Percentiles rank a stretch among this genome's conserved stretches.
Conservation (phyloP, 2,797 vertebrate species). For the Uromys caudimaculatus region DNA sequence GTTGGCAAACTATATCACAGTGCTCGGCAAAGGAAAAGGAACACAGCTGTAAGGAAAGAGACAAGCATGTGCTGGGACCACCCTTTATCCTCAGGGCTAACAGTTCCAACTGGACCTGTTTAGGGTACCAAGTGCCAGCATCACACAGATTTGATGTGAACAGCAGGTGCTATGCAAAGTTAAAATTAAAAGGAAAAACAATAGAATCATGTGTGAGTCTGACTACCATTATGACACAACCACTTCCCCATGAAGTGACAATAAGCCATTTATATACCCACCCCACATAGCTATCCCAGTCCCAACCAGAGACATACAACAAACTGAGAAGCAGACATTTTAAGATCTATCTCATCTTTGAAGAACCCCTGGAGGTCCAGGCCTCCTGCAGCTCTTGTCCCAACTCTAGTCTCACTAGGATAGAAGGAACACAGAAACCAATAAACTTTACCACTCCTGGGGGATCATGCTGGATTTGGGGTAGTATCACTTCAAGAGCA, state of each 20-base stretch:
- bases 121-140: background rate
- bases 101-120: background rate
- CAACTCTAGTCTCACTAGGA: background rate
- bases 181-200: background rate
- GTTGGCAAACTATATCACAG: background rate
- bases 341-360: background rate
- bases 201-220: background rate
- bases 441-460: background rate
- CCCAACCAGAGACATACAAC: background rate
- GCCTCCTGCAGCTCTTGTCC: background rate
- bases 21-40: no score
- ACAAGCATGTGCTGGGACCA: no score
- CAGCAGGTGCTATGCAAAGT: background rate
- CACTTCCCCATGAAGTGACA: background rate
- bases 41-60: rapidly evolving
- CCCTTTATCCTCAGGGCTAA: background rate
- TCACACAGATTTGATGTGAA: background rate
- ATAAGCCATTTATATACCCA: background rate
- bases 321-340: background rate
- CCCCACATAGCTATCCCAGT: background rate
- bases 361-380: background rate
- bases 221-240: background rate
- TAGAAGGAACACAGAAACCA: no score
- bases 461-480: background rate
- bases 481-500: background rate